phyloP scores from a whole-genome alignment of 2,113 vertebrate genomes.

The Ursus arctos region DNA sequence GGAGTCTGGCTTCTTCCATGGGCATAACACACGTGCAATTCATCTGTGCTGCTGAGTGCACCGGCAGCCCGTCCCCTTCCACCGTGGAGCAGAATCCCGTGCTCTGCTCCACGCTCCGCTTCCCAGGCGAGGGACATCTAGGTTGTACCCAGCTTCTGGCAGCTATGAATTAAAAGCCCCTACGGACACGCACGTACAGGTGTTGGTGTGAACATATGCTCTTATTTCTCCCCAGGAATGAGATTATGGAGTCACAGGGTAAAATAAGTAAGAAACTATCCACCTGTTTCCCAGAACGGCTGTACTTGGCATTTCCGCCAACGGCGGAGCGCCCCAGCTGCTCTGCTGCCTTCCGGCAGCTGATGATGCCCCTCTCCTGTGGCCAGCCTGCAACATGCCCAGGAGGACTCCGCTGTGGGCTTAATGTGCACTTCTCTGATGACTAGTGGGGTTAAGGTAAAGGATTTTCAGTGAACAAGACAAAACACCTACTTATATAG shows the following conservation, averaged over 20 bases:
- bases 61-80: accelerated
- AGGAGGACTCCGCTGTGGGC: background rate
- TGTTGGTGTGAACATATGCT: background rate
- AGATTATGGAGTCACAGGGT: background rate
- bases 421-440: background rate
- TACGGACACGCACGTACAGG: background rate
- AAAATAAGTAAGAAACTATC: background rate
- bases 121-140: too few species aligned
- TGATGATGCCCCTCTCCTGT: background rate
- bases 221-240: background rate
- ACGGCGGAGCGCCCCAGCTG: too few species aligned
- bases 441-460: background rate
- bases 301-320: background rate
- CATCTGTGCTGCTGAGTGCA: accelerated
- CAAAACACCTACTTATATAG: background rate
- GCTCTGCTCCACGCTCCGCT: background rate
- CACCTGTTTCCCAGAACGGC: background rate
- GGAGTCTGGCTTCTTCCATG: background rate
- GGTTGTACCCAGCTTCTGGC: background rate
- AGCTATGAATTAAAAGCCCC: background rate
- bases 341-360: background rate
- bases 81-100: accelerated
- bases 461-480: background rate
- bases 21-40: accelerated
- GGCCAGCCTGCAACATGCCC: too few species aligned